These are phyloP conservation scores for Ochropacha duplaris DNA, from an alignment of 2,888 invertebrate species.

Conservation along the genomic window DNA sequence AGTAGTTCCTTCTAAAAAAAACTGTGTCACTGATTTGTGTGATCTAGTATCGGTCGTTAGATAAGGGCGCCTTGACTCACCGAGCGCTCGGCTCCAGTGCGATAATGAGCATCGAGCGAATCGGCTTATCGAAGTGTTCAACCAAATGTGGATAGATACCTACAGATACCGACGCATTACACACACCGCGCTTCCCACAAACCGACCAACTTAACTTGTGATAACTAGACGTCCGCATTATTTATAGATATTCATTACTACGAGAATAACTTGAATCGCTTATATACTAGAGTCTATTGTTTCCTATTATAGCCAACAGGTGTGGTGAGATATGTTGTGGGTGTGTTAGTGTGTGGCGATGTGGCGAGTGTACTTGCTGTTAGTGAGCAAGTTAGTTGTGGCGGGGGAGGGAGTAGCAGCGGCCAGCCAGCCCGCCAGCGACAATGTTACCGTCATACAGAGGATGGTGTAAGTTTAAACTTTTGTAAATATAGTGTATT, in stretches of 20 bases:
- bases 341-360: too few relatives aligned
- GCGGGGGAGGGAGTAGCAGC: slow-evolving; percentile 7
- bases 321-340: not conserved
- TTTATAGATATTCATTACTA: not conserved
- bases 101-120: not conserved
- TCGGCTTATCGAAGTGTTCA: not conserved
- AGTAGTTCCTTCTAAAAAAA: not conserved
- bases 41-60: not conserved
- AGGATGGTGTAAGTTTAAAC: slow-evolving; percentile 35
- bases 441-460: slow-evolving; percentile 46
- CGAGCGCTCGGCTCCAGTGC: not conserved
- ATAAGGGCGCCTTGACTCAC: not conserved
- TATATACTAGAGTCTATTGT: too few relatives aligned
- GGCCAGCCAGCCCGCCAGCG: slow-evolving; percentile 14
- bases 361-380: not conserved
- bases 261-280: too few relatives aligned
- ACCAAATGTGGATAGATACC: not conserved
- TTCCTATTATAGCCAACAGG: too few relatives aligned
- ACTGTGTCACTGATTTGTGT: not conserved
- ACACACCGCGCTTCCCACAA: not conserved
- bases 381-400: not conserved
- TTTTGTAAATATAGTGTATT: not conserved
- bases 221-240: not conserved
- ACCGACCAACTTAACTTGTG: not conserved
- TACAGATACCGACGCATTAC: not conserved